phyloP scores from a whole-genome alignment of 2,797 vertebrate genomes.

The Orestias chungarensis region DNA sequence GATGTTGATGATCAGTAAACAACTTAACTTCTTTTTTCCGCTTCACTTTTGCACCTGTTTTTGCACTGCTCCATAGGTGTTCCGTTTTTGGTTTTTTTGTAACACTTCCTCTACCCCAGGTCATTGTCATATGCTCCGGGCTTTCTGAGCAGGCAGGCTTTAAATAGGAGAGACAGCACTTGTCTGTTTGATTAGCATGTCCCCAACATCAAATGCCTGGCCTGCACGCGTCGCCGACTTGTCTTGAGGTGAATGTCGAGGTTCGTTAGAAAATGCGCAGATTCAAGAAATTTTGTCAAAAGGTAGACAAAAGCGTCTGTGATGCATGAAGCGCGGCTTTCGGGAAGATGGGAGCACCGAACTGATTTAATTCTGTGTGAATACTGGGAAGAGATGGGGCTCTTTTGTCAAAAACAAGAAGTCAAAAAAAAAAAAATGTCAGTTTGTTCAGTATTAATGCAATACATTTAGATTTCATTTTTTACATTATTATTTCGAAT shows the following conservation, averaged over 20 bases:
- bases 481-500: constrained; percentile 39
- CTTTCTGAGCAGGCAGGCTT: constrained; percentile 50
- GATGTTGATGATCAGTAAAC: neutral
- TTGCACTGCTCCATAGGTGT: constrained; percentile 53
- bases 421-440: constrained; percentile 62
- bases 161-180: constrained; percentile 73
- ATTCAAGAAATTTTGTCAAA: constrained; percentile 57
- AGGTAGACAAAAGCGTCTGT: constrained; percentile 51
- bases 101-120: constrained; percentile 57
- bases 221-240: constrained; percentile 66
- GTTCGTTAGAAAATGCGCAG: constrained; percentile 65
- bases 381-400: constrained; percentile 2
- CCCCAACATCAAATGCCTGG: constrained; percentile 62
- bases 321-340: constrained; percentile 39
- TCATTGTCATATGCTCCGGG: constrained; percentile 64
- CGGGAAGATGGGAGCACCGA: constrained; percentile 4
- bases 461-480: constrained; percentile 54
- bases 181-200: constrained; percentile 74
- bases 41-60: constrained; percentile 14
- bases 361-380: constrained; percentile 32
- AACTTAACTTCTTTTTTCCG: neutral
- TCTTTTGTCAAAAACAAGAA: constrained; percentile 51
- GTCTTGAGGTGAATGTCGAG: constrained; percentile 74
- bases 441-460: constrained; percentile 49
- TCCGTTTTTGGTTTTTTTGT: constrained; percentile 40